Conservation (phyloP, 2,797 vertebrate species). For the Chaetodon trifasciatus region DNA sequence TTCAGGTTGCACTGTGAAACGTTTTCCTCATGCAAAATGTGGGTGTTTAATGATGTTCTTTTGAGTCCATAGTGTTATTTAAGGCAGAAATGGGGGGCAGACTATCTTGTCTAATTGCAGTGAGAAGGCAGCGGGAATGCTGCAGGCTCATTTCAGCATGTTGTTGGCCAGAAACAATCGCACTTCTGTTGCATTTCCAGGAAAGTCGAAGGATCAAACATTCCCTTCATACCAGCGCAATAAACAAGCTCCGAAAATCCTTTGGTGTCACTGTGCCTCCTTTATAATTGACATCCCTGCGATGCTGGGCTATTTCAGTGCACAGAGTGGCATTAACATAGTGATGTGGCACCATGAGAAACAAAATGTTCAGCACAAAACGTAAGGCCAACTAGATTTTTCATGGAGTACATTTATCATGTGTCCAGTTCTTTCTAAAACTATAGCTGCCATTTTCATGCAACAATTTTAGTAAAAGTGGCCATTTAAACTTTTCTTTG, state of each 20-base stretch:
- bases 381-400: slow-evolving; percentile 18
- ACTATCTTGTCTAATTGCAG: slow-evolving; percentile 68
- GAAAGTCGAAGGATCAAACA: slow-evolving; percentile 65
- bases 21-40: slow-evolving; percentile 16
- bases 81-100: slow-evolving; percentile 43
- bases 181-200: slow-evolving; percentile 44
- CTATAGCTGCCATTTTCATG: background rate
- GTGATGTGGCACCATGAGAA: slow-evolving; percentile 53
- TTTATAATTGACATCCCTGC: slow-evolving; percentile 81
- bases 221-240: slow-evolving; percentile 57
- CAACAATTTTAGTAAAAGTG: background rate
- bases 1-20: slow-evolving; percentile 5
- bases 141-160: slow-evolving; percentile 44
- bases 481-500: slow-evolving; percentile 1
- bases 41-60: slow-evolving; percentile 47
- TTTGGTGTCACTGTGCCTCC: slow-evolving; percentile 73
- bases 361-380: slow-evolving; percentile 51
- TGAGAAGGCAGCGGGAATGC: slow-evolving; percentile 57
- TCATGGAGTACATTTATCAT: background rate
- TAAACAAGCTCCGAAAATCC: slow-evolving; percentile 67
- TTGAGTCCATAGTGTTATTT: slow-evolving; percentile 59
- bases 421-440: slow-evolving; percentile 5
- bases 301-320: slow-evolving; percentile 74
- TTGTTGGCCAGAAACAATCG: slow-evolving; percentile 37
- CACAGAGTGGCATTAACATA: slow-evolving; percentile 65